These are phyloP conservation scores for Nannobrachium achirus DNA, from an alignment of 2,113 vertebrate species.

Conservation along the genomic window DNA sequence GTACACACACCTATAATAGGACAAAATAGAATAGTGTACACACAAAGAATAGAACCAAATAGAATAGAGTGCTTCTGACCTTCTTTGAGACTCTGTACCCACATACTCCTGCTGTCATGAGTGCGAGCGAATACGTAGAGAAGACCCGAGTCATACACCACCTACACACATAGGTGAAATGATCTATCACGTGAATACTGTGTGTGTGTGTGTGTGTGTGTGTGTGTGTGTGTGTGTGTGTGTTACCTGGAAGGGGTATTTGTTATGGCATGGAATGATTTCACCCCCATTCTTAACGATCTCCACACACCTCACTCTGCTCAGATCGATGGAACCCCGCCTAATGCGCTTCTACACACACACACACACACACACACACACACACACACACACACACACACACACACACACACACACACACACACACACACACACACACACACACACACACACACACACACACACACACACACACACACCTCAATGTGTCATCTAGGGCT, in stretches of 20 bases:
- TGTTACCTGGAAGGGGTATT: conserved; percentile 95
- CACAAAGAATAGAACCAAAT: too few relatives aligned
- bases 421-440: conserved; percentile 4
- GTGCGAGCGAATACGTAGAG: conserved; percentile 93
- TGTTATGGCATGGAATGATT: conserved; percentile 91
- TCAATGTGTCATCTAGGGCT: too few relatives aligned
- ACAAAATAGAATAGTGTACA: too few relatives aligned
- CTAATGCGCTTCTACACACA: conserved; percentile 84
- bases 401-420: background rate
- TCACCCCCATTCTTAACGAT: conserved; percentile 86
- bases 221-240: background rate
- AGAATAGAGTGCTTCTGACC: conserved; percentile 74
- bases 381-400: conserved; percentile 16
- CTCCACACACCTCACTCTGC: conserved; percentile 91
- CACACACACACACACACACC: too few relatives aligned
- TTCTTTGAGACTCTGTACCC: conserved; percentile 93
- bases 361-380: conserved; percentile 10
- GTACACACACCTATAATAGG: too few relatives aligned
- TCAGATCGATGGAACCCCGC: conserved; percentile 90
- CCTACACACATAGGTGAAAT: conserved; percentile 67
- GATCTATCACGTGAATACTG: background rate
- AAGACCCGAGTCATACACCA: conserved; percentile 87
- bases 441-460: background rate
- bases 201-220: conserved; percentile 3
- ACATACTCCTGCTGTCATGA: conserved; percentile 83